Percentiles rank a stretch among this genome's conserved stretches.
Evolutionary conservation across 1,140 invertebrate species (phyloP).

Genomic region (Pantala flavescens): DNA sequence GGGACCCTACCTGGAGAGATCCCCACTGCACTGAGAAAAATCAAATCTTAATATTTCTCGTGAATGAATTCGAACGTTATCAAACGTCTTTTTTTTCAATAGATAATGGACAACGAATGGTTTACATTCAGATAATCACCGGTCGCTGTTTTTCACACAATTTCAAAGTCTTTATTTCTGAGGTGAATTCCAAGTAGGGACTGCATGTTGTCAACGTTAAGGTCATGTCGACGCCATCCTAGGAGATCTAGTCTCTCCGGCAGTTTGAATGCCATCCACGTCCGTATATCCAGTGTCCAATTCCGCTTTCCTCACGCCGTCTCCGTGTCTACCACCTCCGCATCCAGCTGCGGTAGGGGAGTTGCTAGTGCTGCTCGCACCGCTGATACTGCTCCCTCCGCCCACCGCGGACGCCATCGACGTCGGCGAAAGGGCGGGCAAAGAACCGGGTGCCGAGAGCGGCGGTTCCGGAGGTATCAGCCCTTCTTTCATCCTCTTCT

Average conservation of each 20-base stretch:
- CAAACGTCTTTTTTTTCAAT: too few species aligned
- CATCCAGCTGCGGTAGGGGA: not conserved
- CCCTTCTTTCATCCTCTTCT: constrained; percentile 86
- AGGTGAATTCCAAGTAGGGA: too few species aligned
- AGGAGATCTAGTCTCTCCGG: not conserved
- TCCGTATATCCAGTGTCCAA: not conserved
- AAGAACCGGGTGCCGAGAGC: not conserved
- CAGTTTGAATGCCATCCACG: not conserved
- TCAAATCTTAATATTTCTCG: too few species aligned
- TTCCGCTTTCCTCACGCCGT: not conserved
- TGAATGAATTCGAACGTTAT: too few species aligned
- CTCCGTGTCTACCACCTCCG: not conserved
- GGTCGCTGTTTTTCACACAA: too few species aligned
- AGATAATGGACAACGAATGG: too few species aligned
- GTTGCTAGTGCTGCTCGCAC: not conserved
- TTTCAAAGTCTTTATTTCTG: too few species aligned
- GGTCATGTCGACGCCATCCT: not conserved
- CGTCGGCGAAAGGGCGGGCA: not conserved
- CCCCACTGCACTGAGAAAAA: too few species aligned
- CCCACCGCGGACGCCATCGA: not conserved
- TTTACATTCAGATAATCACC: too few species aligned
- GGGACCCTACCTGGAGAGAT: too few species aligned
- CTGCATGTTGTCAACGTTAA: not conserved
- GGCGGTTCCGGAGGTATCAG: constrained; percentile 52
- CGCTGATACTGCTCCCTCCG: not conserved